phyloP scores from a whole-genome alignment of 1,140 invertebrate genomes.

The Trachymyrmex cornetzi region DNA sequence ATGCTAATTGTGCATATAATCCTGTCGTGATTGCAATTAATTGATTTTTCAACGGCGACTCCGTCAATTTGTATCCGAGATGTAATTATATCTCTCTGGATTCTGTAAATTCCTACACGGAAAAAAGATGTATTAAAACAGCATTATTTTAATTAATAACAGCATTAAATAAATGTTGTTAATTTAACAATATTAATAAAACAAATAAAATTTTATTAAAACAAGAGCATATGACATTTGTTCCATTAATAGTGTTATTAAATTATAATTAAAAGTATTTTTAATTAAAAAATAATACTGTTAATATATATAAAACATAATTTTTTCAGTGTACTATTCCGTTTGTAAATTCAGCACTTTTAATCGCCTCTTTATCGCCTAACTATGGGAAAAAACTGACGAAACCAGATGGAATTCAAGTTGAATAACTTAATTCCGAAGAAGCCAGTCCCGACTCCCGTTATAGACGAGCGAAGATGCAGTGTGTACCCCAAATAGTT shows the following conservation, averaged over 20 bases:
- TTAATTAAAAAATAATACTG: too few relatives aligned
- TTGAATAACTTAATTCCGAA: constrained; percentile 21
- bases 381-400: background rate
- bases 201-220: too few relatives aligned
- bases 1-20: constrained; percentile 38
- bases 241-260: too few relatives aligned
- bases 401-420: constrained; percentile 1
- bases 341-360: background rate
- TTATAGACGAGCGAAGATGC: constrained; percentile 11
- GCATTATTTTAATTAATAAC: too few relatives aligned
- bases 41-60: constrained; percentile 11
- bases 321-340: background rate
- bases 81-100: background rate
- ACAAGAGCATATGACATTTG: too few relatives aligned
- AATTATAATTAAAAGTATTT: too few relatives aligned
- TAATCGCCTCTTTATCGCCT: background rate
- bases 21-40: constrained; percentile 2
- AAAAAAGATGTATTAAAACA: too few relatives aligned
- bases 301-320: too few relatives aligned
- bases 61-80: background rate
- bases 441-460: background rate
- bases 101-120: background rate
- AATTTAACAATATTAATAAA: too few relatives aligned
- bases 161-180: too few relatives aligned
- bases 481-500: background rate